phyloP scores from a whole-genome alignment of 2,113 vertebrate genomes.

The Myotis davidii region DNA sequence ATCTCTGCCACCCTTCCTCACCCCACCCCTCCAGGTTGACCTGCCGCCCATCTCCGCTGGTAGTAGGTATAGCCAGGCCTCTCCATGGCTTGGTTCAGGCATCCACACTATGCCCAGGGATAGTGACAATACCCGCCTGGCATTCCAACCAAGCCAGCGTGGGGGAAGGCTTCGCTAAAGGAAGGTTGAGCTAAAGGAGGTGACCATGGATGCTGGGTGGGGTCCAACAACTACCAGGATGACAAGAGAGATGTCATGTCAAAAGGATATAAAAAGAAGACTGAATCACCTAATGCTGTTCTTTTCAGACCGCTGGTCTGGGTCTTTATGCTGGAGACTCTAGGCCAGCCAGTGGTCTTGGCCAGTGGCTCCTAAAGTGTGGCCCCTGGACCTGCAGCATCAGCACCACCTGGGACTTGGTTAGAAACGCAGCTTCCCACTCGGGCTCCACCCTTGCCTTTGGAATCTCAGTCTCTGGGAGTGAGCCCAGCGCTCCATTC shows the following conservation, averaged over 20 bases:
- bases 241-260: not conserved
- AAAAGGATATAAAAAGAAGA: not conserved
- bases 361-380: not conserved
- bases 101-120: not conserved
- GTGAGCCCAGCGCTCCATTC: no score
- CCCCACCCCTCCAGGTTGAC: not conserved
- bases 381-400: not conserved
- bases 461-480: not conserved
- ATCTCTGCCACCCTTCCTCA: not conserved
- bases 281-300: no score
- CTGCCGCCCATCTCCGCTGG: not conserved
- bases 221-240: not conserved
- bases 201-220: not conserved
- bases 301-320: not conserved
- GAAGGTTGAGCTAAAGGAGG: not conserved
- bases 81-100: not conserved
- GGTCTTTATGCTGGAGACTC: not conserved
- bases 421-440: not conserved
- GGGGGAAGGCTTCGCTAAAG: not conserved
- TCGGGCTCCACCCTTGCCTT: not conserved
- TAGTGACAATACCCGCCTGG: not conserved
- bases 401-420: not conserved
- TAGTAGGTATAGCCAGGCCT: not conserved
- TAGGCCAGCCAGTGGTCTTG: not conserved
- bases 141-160: not conserved